Conservation (phyloP, 2,797 vertebrate genomes). For the Acanthurus lineatus region DNA sequence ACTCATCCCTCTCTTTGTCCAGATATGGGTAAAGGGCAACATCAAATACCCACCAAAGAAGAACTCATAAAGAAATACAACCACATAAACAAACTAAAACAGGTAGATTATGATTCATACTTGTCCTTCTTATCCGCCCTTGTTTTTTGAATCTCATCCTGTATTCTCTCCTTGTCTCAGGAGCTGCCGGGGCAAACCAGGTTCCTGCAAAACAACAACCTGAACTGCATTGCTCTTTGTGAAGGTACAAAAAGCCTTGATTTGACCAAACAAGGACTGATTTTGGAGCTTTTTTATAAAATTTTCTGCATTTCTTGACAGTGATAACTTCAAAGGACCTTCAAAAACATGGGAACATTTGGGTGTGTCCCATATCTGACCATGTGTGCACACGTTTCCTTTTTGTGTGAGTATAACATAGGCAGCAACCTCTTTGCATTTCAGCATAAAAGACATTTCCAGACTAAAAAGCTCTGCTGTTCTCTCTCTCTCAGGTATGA, state of each 20-base stretch:
- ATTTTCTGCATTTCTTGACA: slow-evolving; percentile 65
- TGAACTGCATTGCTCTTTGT: slow-evolving; percentile 97
- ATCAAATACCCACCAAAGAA: slow-evolving; percentile 93
- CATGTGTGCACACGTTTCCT: slow-evolving; percentile 97
- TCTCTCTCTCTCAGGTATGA: slow-evolving; percentile 89
- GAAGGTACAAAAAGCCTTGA: slow-evolving; percentile 87
- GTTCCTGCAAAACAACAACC: slow-evolving; percentile 94
- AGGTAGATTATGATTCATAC: slow-evolving; percentile 82
- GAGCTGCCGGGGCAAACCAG: slow-evolving; percentile 89
- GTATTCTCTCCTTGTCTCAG: slow-evolving; percentile 70
- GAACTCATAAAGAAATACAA: slow-evolving; percentile 93
- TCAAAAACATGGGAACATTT: slow-evolving; percentile 96
- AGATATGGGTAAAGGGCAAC: slow-evolving; percentile 98
- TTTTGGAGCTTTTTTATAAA: neutral
- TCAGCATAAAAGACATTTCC: neutral
- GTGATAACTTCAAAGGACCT: slow-evolving; percentile 96
- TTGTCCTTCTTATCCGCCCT: neutral
- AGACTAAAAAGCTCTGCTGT: slow-evolving; percentile 13
- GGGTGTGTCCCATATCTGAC: slow-evolving; percentile 94
- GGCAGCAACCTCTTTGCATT: neutral
- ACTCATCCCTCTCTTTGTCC: slow-evolving; percentile 30
- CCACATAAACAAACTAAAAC: slow-evolving; percentile 90
- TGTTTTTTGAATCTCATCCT: slow-evolving; percentile 6
- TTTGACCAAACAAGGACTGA: neutral
- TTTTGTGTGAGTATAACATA: slow-evolving; percentile 91